Evolutionary conservation across 2,888 invertebrate genomes (phyloP).

Genomic region (Lucinisca nassula): DNA sequence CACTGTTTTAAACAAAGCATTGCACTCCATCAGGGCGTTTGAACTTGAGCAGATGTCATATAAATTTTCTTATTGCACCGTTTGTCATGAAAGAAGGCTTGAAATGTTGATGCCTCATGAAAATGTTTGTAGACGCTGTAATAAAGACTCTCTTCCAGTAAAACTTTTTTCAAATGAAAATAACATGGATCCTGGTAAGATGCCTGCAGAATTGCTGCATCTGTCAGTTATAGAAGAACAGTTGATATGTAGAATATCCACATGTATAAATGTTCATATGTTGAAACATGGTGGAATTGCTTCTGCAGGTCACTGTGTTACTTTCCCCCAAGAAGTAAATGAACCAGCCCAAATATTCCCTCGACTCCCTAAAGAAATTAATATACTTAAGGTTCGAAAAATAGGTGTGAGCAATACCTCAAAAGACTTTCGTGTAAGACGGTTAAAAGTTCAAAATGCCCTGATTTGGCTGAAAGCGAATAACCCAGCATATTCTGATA

Average conservation of each 20-base stretch:
- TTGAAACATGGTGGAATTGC: constrained; percentile 65
- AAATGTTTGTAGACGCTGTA: constrained; percentile 37
- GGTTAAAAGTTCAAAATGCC: constrained; percentile 43
- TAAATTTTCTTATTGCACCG: constrained; percentile 30
- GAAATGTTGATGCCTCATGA: constrained; percentile 34
- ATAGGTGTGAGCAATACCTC: constrained; percentile 45
- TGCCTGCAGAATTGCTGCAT: constrained; percentile 37
- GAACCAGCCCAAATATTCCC: constrained; percentile 44
- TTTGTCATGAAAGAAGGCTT: constrained; percentile 38
- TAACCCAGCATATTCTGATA: constrained; percentile 59
- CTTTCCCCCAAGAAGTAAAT: constrained; percentile 62
- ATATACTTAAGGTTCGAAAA: constrained; percentile 40
- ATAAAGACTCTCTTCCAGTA: constrained; percentile 25
- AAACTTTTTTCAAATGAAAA: constrained; percentile 57
- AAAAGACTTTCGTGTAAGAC: constrained; percentile 58
- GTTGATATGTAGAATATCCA: constrained; percentile 33
- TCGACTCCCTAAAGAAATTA: constrained; percentile 46
- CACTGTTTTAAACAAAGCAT: constrained; percentile 25
- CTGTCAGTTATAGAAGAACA: constrained; percentile 55
- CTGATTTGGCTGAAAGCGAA: constrained; percentile 56
- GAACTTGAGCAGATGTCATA: constrained; percentile 62
- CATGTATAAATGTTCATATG: constrained; percentile 39
- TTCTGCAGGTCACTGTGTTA: constrained; percentile 61
- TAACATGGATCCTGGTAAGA: constrained; percentile 48
- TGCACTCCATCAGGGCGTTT: constrained; percentile 56